phyloP scores from a whole-genome alignment of 1,140 invertebrate genomes.

The Hyposmocoma kahamanoa region DNA sequence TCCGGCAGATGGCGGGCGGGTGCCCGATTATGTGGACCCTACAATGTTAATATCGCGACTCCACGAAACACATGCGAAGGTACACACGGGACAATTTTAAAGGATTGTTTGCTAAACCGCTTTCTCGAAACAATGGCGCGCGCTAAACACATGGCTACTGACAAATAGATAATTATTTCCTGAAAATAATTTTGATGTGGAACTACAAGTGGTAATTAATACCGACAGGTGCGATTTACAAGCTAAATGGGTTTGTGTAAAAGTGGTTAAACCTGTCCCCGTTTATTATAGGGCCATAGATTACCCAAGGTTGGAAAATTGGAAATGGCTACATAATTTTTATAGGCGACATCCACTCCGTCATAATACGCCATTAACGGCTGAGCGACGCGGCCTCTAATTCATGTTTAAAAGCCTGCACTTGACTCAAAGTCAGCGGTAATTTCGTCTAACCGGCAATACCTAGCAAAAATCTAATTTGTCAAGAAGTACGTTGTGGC shows the following conservation, averaged over 20 bases:
- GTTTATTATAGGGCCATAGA: slow-evolving; percentile 1
- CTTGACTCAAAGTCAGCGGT: slow-evolving; percentile 65
- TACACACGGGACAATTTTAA: slow-evolving; percentile 42
- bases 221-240: neutral
- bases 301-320: slow-evolving; percentile 11
- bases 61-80: slow-evolving; percentile 23
- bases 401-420: slow-evolving; percentile 71
- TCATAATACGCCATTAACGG: slow-evolving; percentile 68
- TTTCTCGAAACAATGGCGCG: slow-evolving; percentile 16
- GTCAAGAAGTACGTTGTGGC: slow-evolving; percentile 59
- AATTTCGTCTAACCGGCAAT: slow-evolving; percentile 69
- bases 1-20: slow-evolving; percentile 59
- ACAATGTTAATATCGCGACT: slow-evolving; percentile 32
- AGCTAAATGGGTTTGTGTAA: slow-evolving; percentile 4
- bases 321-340: slow-evolving; percentile 52
- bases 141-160: neutral
- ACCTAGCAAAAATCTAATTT: slow-evolving; percentile 70
- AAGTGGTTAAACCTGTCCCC: slow-evolving; percentile 3
- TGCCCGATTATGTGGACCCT: slow-evolving; percentile 46
- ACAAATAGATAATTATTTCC: neutral
- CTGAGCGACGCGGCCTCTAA: slow-evolving; percentile 65
- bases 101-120: slow-evolving; percentile 41
- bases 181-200: neutral
- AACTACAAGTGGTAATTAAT: neutral
- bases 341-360: slow-evolving; percentile 51